These are phyloP conservation scores for Tragelaphus imberbis DNA, from an alignment of 2,113 vertebrate genomes.

Conservation along the genomic window DNA sequence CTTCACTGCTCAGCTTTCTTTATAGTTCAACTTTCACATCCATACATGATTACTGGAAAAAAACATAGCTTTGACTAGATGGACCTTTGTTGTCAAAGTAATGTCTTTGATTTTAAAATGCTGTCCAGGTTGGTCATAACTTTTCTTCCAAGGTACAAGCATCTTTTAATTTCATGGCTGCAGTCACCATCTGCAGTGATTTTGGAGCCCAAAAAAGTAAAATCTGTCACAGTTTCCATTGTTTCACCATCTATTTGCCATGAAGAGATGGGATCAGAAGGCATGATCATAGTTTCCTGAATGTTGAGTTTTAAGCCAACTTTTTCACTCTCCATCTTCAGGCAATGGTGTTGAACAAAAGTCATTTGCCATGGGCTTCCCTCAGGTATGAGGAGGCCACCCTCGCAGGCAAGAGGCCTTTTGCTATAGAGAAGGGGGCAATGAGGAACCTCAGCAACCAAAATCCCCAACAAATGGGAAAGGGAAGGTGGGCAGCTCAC, in stretches of 20 bases:
- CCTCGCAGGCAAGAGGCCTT: not conserved
- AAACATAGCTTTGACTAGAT: not conserved
- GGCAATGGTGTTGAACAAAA: not conserved
- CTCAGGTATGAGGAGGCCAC: not conserved
- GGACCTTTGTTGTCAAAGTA: not conserved
- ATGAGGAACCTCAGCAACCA: not conserved
- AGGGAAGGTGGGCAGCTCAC: not conserved
- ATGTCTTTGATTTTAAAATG: not conserved
- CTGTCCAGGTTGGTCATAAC: not conserved
- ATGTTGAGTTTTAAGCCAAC: not conserved
- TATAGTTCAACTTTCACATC: not conserved
- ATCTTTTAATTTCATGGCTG: not conserved
- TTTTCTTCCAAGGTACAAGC: not conserved
- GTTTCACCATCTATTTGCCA: not conserved
- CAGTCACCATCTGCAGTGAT: not conserved
- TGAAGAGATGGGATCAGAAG: not conserved
- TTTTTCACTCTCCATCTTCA: not conserved
- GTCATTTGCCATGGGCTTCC: not conserved
- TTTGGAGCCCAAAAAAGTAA: not conserved
- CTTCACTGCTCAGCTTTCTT: not conserved
- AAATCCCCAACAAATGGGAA: fast-evolving
- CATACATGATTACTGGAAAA: not conserved
- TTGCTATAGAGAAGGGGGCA: not conserved
- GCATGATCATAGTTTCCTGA: not conserved
- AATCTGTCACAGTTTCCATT: not conserved